Base-by-base conservation (phyloP, 2,888 invertebrate species). In the Pollenia angustigena region DNA sequence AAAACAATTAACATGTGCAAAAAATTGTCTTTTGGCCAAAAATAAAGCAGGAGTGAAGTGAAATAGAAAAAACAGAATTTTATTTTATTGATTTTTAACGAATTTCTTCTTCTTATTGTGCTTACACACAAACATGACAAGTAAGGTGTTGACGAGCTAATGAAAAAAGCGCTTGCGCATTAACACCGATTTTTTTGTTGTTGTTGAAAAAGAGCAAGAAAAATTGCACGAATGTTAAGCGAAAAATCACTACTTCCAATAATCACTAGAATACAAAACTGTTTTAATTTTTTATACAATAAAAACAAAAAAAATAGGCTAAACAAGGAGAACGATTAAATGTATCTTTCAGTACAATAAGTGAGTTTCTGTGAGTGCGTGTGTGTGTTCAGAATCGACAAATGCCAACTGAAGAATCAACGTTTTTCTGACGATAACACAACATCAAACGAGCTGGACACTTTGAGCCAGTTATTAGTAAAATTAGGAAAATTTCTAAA, bases 41-140 rank as follows among this genome's bases (percentile, higher is more conserved):
- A 71, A 62, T 9, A 23, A 42, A 52, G 18, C 32, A 66, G 42
- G 32, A 4, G n/a, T 16, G 32, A 23, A 54, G 18, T 10, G 54
- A 4, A 64, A n/a, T n/a, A 11, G 23, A 0, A n/a, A 66, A 40
- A 18, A 52, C 14, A 40, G 10, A 11, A 12, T 23, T 7, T 42
- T 23, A 23, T 62, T 14, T 11, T 71, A 85, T 85, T 81, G 85
- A 85, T 85, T 85, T 85, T 85, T 85, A 78, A 76, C 76, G 71
- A 72, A 80, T 52, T 54, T 23, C 0, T 48, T 46, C 32, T 32
- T 32, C 32, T 32, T 32, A 32, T 32, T 32, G 4, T 32, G 32
- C 32, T 32, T 46, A 9, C 32, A 46, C 42, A 46, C 11, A 52
- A 50, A 62, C 40, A 14, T 23, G 40, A 50, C 14, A 44, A 12